Conservation (phyloP, 2,797 vertebrate genomes). For the Graptemys geographica region DNA sequence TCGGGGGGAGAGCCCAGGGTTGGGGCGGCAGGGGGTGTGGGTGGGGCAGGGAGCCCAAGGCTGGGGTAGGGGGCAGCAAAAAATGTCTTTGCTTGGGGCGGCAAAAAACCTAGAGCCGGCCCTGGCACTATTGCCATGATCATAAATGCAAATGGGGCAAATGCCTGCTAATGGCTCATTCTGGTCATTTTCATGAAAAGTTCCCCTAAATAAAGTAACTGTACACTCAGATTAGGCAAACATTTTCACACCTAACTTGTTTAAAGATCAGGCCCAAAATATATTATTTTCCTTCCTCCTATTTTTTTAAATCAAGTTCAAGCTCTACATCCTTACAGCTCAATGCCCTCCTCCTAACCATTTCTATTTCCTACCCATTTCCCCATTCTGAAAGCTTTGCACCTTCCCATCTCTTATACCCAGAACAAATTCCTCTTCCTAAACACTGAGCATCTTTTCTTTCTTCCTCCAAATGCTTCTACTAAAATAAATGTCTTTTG, state of each 20-base stretch:
- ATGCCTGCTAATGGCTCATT: background rate
- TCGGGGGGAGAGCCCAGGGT: too few species aligned
- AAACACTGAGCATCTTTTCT: slow-evolving; percentile 56
- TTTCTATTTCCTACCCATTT: background rate
- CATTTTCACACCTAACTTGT: background rate
- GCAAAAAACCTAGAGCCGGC: too few species aligned
- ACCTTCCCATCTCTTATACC: slow-evolving; percentile 56
- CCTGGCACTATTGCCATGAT: background rate
- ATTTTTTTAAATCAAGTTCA: slow-evolving; percentile 50
- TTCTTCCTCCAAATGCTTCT: slow-evolving; percentile 56
- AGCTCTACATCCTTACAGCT: background rate
- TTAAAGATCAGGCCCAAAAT: slow-evolving; percentile 45
- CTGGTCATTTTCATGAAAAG: slow-evolving; percentile 13
- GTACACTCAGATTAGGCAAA: slow-evolving; percentile 15
- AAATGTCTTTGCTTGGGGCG: too few species aligned
- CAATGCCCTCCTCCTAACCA: background rate
- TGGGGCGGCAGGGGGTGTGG: too few species aligned
- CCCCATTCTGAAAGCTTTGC: slow-evolving; percentile 54
- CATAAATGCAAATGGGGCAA: rapidly evolving
- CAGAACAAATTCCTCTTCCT: slow-evolving; percentile 54
- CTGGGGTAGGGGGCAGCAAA: too few species aligned
- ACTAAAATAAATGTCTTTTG: slow-evolving; percentile 28
- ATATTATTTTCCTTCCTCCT: background rate
- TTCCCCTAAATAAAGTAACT: background rate
- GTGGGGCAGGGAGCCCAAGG: too few species aligned